These are phyloP conservation scores for Paedocypris sp. DNA, from an alignment of 2,113 vertebrate species.

Conservation along the genomic window DNA sequence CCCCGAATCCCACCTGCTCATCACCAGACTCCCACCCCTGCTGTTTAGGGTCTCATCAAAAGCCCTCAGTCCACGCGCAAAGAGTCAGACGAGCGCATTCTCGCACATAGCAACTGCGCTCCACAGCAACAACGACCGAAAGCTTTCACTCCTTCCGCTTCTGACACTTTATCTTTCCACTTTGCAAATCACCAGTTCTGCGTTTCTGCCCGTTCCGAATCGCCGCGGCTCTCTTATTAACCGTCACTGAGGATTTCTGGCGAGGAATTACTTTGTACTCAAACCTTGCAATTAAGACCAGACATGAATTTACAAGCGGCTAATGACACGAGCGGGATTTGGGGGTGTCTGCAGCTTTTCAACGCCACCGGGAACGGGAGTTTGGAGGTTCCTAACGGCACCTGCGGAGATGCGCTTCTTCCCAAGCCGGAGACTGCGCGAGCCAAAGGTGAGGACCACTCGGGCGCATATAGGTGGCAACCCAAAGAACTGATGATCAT, in stretches of 20 bases:
- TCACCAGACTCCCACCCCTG: neutral
- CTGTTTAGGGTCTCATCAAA: conserved; percentile 3
- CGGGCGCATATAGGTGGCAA: too few relatives aligned
- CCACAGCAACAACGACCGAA: neutral
- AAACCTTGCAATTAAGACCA: neutral
- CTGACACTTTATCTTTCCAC: neutral
- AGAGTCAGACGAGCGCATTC: conserved; percentile 1
- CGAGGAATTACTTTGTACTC: neutral
- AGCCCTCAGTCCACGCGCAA: neutral
- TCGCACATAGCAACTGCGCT: neutral
- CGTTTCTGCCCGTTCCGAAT: neutral
- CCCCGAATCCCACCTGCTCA: conserved; percentile 1
- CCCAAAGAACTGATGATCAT: too few relatives aligned
- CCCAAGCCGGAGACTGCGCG: conserved; percentile 26
- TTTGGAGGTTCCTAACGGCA: conserved; percentile 43
- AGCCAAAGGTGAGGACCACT: conserved; percentile 49
- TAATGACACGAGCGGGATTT: conserved; percentile 36
- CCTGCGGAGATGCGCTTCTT: conserved; percentile 45
- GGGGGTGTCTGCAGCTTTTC: conserved; percentile 40
- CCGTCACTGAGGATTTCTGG: neutral
- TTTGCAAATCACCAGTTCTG: neutral
- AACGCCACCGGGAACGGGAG: conserved; percentile 39
- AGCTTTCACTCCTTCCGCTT: neutral
- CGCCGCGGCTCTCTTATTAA: neutral
- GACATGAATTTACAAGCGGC: conserved; percentile 32